Conservation (phyloP, 2,113 vertebrate genomes). For the Psilopogon haemacephalus region DNA sequence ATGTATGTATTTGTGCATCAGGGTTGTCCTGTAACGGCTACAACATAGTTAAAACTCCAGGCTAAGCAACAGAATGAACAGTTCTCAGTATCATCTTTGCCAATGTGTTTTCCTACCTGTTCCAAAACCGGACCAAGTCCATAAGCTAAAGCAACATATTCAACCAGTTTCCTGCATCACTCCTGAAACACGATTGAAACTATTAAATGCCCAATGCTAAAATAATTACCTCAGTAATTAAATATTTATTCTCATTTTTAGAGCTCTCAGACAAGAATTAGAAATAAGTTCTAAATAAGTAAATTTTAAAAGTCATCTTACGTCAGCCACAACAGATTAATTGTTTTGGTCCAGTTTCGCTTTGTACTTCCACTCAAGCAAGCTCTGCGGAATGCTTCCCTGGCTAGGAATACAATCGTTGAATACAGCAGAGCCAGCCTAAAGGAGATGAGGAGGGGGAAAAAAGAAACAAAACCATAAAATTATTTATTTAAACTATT, state of each 20-base stretch:
- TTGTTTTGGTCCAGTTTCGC: constrained; percentile 88
- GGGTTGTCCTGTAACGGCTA: not conserved
- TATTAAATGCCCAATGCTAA: not conserved
- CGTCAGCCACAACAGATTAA: constrained; percentile 95
- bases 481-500: fast-evolving
- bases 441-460: not conserved
- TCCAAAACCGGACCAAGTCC: not conserved
- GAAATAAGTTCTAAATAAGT: not conserved
- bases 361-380: constrained; percentile 86
- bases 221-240: not conserved
- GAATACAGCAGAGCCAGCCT: constrained; percentile 94
- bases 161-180: not conserved
- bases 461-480: not conserved
- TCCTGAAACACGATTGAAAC: not conserved
- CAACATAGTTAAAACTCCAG: not conserved
- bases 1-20: fast-evolving
- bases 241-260: not conserved
- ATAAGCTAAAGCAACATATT: not conserved
- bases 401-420: constrained; percentile 89
- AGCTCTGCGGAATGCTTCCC: constrained; percentile 94
- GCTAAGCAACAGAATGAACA: not conserved
- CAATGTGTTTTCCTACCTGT: fast-evolving
- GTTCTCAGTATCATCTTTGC: not conserved
- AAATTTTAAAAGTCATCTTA: constrained; percentile 69
- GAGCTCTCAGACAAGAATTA: not conserved